Evolutionary conservation across 2,797 vertebrate species (phyloP), one percentile per base, ranked within the genome.

Genomic region (Pelobates cultripes): DNA sequence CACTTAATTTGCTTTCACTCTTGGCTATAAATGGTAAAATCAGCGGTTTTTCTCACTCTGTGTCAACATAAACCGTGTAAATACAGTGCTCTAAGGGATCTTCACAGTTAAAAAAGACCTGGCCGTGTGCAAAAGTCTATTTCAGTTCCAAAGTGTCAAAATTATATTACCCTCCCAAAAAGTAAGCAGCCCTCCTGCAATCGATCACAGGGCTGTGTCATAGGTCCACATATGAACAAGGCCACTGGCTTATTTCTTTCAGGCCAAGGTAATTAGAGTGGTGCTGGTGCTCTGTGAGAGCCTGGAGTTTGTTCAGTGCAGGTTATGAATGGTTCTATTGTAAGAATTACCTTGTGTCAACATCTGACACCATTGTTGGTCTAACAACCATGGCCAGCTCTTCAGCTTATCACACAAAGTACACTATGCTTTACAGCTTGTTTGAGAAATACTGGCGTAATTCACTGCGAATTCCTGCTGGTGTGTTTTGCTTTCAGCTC

Each of bases 251-350:
- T 45, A 5, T 10, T 4, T 47, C 74, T n/a, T 67, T n/a, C 60
- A 51, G 66, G 28, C 47, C 47, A 2, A 78, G 77, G 13, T 40
- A 77, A 60, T 74, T 75, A 47, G 15, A 8, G 57, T 3, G 14
- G 41, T 63, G 57, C 15, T n/a, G 7, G 66, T 77, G 42, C 43
- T 43, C 17, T 42, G 43, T 51, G 74, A 43, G 61, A 42, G 45
- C 61, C 61, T n/a, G 8, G 5, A 17, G 40, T 2, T 15, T 40
- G 14, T 13, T 61, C 10, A 43, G 51, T 42, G 28, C n/a, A 43
- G 13, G 28, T 43, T 28, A 77, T 83, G 81, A 83, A 83, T 47
- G 70, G 44, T 10, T 61, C 63, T 51, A 73, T 83, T 83, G 75
- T 82, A 3, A 42, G 70, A 73, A 17, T 57, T 51, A 53, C 53